These are phyloP conservation scores for Nematolebias whitei DNA, from an alignment of 2,113 vertebrate genomes.

Conservation along the genomic window DNA sequence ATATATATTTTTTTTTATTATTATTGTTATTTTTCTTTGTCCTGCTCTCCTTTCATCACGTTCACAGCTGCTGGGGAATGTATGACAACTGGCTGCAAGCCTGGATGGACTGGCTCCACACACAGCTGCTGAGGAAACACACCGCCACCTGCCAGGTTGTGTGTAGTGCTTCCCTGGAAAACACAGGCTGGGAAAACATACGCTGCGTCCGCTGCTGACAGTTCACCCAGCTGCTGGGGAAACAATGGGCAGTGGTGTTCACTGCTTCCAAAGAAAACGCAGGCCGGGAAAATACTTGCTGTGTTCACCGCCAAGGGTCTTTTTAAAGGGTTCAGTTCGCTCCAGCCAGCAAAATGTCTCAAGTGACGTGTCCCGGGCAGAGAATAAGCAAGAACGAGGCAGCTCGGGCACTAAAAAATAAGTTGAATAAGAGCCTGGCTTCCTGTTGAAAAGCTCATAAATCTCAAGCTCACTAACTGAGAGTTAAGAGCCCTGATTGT, in stretches of 20 bases:
- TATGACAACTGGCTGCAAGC: not conserved
- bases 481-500: not conserved
- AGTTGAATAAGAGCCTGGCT: not conserved
- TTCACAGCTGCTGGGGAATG: constrained; percentile 5
- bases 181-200: not conserved
- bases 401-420: not conserved
- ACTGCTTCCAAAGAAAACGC: not conserved
- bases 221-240: not conserved
- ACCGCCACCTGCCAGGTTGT: constrained; percentile 5
- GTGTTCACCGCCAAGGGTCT: not conserved
- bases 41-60: not conserved
- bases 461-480: not conserved
- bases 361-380: not conserved
- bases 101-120: not conserved
- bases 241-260: not conserved
- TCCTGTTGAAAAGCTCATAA: constrained; percentile 1
- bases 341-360: not conserved
- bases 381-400: not conserved
- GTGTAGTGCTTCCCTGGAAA: not conserved
- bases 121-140: constrained; percentile 6
- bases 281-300: not conserved
- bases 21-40: not conserved
- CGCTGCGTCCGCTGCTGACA: not conserved
- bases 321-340: not conserved
- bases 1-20: constrained; percentile 1